phyloP scores from a whole-genome alignment of 2,113 vertebrate genomes.

The Nycticebus coucang region DNA sequence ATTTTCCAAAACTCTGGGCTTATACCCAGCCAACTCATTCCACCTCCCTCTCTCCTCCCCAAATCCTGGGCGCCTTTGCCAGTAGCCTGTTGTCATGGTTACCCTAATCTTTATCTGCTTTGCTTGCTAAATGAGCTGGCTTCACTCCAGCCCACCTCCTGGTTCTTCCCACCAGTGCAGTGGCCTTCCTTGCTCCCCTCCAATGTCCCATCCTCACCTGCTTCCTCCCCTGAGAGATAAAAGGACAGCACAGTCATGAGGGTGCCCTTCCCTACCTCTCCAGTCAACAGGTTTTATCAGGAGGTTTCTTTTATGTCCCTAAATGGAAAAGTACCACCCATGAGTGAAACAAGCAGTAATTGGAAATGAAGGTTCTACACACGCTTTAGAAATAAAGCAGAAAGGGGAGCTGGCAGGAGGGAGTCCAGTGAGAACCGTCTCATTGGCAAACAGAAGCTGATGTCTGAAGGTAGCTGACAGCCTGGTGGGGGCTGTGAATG shows the following conservation, averaged over 20 bases:
- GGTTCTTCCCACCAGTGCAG: not conserved
- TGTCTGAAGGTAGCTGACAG: not conserved
- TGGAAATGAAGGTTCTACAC: not conserved
- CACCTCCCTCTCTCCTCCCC: conserved; percentile 50
- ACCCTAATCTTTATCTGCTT: conserved; percentile 84
- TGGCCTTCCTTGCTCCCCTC: not conserved
- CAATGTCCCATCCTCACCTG: not conserved
- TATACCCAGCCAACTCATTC: conserved; percentile 62
- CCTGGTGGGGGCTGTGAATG: not conserved
- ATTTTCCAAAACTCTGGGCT: conserved; percentile 74
- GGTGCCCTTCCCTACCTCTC: not conserved
- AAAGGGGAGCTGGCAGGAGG: not conserved
- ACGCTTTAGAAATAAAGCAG: not conserved
- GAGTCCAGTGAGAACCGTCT: not conserved
- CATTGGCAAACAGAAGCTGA: not conserved
- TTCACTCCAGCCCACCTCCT: conserved; percentile 59
- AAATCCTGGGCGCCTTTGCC: conserved; percentile 76
- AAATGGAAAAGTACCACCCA: not conserved
- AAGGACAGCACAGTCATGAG: not conserved
- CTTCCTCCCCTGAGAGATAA: not conserved
- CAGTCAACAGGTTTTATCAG: not conserved
- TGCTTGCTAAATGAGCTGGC: conserved; percentile 77
- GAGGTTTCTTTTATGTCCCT: conserved; percentile 13
- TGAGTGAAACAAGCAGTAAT: not conserved
- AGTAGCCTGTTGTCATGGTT: conserved; percentile 84